Evolutionary conservation across 2,888 invertebrate species (phyloP).

Genomic region (Aporophyla lueneburgensis): DNA sequence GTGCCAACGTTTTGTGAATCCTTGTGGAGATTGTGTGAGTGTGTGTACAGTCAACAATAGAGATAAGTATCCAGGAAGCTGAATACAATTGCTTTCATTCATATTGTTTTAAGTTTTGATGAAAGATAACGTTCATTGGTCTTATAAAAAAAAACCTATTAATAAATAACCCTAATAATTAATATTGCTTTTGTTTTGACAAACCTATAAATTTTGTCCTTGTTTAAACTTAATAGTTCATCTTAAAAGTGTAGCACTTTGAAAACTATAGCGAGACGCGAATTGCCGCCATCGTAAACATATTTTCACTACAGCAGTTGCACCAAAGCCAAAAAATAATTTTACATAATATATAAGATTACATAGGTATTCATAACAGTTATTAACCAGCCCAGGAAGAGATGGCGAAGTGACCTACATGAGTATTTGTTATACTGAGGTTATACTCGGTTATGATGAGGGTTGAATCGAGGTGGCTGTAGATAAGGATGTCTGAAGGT

Average conservation of each 20-base stretch:
- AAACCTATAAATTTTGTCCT: background rate
- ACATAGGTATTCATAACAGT: background rate
- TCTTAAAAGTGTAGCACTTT: background rate
- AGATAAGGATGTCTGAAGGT: no score
- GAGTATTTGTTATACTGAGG: no score
- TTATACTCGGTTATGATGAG: no score
- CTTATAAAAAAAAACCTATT: background rate
- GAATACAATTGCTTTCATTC: background rate
- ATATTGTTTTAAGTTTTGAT: background rate
- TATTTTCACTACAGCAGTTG: background rate
- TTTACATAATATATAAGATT: no score
- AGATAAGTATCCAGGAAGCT: constrained; percentile 12
- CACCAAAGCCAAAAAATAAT: background rate
- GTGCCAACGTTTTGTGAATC: constrained; percentile 45
- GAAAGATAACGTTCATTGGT: background rate
- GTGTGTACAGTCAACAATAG: constrained; percentile 21
- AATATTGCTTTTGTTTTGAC: no score
- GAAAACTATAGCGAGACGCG: background rate
- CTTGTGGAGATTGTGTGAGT: constrained; percentile 38
- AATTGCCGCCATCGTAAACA: background rate
- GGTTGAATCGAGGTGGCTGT: no score
- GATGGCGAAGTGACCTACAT: no score
- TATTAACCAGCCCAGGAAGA: no score
- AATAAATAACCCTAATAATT: no score
- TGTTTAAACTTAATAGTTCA: background rate